Conservation (phyloP, 1,140 invertebrate genomes). For the Oscheius sp. region DNA sequence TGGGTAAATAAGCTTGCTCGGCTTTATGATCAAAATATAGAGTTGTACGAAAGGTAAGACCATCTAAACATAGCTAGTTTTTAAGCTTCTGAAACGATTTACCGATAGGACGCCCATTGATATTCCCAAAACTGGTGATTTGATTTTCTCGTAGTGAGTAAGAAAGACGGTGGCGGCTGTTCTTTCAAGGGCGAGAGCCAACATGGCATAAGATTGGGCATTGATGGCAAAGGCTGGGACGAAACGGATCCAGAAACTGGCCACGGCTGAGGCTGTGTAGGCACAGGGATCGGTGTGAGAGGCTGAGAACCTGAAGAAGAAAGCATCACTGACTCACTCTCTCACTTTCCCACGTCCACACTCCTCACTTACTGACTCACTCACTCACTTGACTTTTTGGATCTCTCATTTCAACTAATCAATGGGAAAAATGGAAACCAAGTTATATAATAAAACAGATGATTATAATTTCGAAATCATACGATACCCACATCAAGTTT, state of each 20-base stretch:
- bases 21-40: background rate
- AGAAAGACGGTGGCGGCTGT: background rate
- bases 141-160: background rate
- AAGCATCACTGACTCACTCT: no score
- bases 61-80: background rate
- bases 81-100: background rate
- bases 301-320: background rate
- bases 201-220: background rate
- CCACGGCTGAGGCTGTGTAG: background rate
- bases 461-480: no score
- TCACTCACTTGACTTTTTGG: no score
- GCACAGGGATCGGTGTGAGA: background rate
- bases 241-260: constrained; percentile 3
- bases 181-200: background rate
- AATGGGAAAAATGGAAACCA: no score
- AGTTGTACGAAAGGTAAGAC: background rate
- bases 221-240: background rate
- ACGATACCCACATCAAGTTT: no score
- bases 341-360: no score
- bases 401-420: no score
- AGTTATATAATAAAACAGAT: no score
- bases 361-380: no score
- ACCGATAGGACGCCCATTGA: background rate
- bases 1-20: background rate
- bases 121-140: background rate